Evolutionary conservation across 1,140 invertebrate genomes (phyloP), one percentile per base, ranked within the genome.

Genomic region (Palaemon carinicauda): DNA sequence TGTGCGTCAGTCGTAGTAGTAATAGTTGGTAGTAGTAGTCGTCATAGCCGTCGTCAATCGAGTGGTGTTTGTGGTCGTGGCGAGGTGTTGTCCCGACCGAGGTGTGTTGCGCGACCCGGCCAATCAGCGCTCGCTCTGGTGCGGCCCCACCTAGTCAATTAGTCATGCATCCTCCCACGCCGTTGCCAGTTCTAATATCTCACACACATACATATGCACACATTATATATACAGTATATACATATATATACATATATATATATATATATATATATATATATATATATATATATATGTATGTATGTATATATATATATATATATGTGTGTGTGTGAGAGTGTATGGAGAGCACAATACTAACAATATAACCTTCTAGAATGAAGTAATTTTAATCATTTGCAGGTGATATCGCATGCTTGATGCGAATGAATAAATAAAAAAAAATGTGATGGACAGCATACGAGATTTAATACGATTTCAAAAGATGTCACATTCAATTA

Each of bases 111-210:
- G 41, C 41, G 33, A 60, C 41, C 21, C 14, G 77, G 77, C 83
- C 83, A 85, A 85, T 85, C 75, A 85, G 83, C 75, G 83, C 14
- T n/a, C 73, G 15, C 73, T 54, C 17, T 65, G 69, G 31, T 54
- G 54, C 75, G 83, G 75, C 83, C 77, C 83, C 83, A 85, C 83
- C 83, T 85, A 51, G 60, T 54, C 83, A 85, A 85, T 85, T 85
- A 85, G 75, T 85, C 83, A 85, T 85, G 75, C 83, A 80, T 69
- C 74, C 75, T 69, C 50, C 50, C 41, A 41, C 60, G 73, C 15
- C 52, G 81, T 82, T 82, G 81, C 81, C 81, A 82, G 69, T 54
- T 73, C 54, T 31, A 29, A 27, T 24, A 27, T 24, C 27, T 75
- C 74, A 78, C 14, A 52, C 14, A 56, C 21, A 7, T 78, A 56